Evolutionary conservation across 2,888 invertebrate genomes (phyloP).

Genomic region (Dynastes tityus): DNA sequence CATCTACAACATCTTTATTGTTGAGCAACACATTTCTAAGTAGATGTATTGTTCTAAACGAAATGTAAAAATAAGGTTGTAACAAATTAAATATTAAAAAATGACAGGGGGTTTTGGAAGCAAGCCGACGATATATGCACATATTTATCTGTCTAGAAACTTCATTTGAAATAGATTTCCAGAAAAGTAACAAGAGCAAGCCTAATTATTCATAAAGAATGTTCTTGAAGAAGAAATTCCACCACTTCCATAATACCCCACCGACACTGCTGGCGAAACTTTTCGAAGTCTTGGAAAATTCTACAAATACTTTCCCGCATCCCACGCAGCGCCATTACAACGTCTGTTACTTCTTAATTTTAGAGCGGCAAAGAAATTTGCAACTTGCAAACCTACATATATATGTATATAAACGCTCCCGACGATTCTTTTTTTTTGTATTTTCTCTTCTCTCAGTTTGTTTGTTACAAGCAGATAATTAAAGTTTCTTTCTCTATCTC

Average conservation of each 20-base stretch:
- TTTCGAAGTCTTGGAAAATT: slow-evolving; percentile 26
- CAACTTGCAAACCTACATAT: slow-evolving; percentile 5
- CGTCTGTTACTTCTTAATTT: slow-evolving; percentile 27
- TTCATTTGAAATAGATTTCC: too few species aligned
- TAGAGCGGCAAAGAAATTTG: slow-evolving; percentile 4
- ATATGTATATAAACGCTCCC: neutral
- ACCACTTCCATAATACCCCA: slow-evolving; percentile 13
- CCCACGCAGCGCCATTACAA: neutral
- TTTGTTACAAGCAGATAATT: slow-evolving; percentile 22
- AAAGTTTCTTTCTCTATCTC: slow-evolving; percentile 10
- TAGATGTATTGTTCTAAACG: too few species aligned
- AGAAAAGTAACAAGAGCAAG: neutral
- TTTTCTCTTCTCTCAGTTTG: neutral
- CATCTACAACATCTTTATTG: too few species aligned
- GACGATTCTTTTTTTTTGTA: neutral
- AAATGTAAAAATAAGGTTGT: too few species aligned
- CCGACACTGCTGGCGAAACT: slow-evolving; percentile 4
- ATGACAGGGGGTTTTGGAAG: too few species aligned
- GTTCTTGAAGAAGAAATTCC: slow-evolving; percentile 7
- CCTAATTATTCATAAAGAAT: slow-evolving; percentile 14
- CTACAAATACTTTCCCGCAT: slow-evolving; percentile 10
- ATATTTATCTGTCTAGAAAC: too few species aligned
- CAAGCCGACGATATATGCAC: too few species aligned
- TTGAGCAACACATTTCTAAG: too few species aligned
- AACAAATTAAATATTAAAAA: too few species aligned